Evolutionary conservation across 2,113 vertebrate species (phyloP), one percentile per base, ranked within the genome.

Genomic region (Lophura nycthemera): DNA sequence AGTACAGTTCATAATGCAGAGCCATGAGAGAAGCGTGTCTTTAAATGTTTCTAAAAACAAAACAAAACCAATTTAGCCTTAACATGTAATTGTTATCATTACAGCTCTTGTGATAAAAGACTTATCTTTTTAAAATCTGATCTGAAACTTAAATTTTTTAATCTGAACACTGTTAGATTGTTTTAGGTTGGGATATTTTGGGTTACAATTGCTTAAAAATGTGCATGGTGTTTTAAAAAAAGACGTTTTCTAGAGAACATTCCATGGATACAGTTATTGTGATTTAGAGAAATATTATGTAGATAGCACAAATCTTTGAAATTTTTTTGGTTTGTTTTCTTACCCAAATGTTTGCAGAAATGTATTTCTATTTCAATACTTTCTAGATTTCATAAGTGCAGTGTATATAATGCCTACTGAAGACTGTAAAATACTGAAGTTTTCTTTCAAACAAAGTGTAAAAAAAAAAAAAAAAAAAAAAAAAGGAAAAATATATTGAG

Each of bases 361-460:
- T 97, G 96, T 97, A 97, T 97, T 97, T 97, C 97, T 98, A 98
- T 97, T 98, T 98, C 97, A 97, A 77, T 98, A 97, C 93, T 97
- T 97, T 97, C 95, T 98, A 98, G 97, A 97, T 97, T 98, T 98
- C 98, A 95, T 97, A 98, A 97, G 98, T 98, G 97, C 97, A 98
- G 97, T 98, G 98, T 98, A 98, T 98, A 98, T 98, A 98, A 98
- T 98, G 97, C 97, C 96, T 97, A 95, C 96, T 91, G 97, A 97
- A 98, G 97, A 98, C 96, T 98, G 97, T 98, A 98, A 98, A 97
- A 98, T 98, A 98, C 90, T 97, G 95, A 98, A 98, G 94, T 98
- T 98, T 96, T 97, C 97, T 97, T 98, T 97, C 97, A 96, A 97
- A 85, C 96, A 97, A 97, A 98, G 90, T 98, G 97, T 98, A 98